These are phyloP conservation scores for Xenops minutus DNA, from an alignment of 2,797 vertebrate genomes.

Conservation along the genomic window DNA sequence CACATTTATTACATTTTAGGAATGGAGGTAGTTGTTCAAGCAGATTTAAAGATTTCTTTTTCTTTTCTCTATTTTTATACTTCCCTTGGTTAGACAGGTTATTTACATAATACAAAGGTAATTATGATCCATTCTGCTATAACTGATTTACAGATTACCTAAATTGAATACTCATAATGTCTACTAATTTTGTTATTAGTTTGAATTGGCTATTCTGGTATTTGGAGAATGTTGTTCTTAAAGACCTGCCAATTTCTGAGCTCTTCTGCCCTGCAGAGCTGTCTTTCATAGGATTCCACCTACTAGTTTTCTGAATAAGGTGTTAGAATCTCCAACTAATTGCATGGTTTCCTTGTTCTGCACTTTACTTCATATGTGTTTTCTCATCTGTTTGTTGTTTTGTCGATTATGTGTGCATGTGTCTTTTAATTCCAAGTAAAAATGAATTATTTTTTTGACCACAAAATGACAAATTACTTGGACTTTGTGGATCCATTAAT, in stretches of 20 bases:
- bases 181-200: background rate
- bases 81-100: background rate
- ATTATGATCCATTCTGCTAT: background rate
- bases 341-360: background rate
- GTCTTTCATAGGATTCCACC: background rate
- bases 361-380: background rate
- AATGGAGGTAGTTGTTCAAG: background rate
- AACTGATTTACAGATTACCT: background rate
- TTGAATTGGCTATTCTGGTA: background rate
- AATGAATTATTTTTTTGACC: background rate
- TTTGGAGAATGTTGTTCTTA: background rate
- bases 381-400: background rate
- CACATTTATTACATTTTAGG: background rate
- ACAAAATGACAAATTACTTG: background rate
- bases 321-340: background rate
- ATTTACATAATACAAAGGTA: background rate
- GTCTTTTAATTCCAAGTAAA: background rate
- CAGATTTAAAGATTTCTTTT: background rate
- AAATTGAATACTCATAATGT: background rate
- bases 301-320: background rate
- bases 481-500: background rate
- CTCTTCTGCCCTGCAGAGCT: background rate
- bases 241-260: background rate
- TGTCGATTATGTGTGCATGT: fast-evolving
- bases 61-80: background rate